phyloP scores from a whole-genome alignment of 1,140 invertebrate genomes.

The Drosophila nigromelanica region DNA sequence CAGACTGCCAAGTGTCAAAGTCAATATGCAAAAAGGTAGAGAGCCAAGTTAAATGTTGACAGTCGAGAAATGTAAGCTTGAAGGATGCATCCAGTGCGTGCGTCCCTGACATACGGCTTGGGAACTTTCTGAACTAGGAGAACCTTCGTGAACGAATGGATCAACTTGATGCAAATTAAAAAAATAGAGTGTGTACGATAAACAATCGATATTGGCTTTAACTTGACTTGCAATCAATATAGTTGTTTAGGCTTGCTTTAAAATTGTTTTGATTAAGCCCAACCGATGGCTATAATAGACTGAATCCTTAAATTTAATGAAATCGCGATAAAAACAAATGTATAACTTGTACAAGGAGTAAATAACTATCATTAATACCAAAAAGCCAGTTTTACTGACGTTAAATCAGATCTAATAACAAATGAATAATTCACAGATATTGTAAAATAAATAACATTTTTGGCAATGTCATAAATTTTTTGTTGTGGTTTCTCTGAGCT shows the following conservation, averaged over 20 bases:
- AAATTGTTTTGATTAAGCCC: too few species aligned
- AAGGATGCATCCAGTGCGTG: constrained; percentile 67
- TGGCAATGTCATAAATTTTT: too few species aligned
- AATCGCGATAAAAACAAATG: too few species aligned
- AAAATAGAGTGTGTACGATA: neutral
- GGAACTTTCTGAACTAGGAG: constrained; percentile 48
- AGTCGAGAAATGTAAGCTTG: constrained; percentile 79
- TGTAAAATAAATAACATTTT: too few species aligned
- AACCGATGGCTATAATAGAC: too few species aligned
- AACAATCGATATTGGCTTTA: constrained; percentile 20
- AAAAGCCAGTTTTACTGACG: too few species aligned
- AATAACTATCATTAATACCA: too few species aligned
- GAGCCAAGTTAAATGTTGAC: constrained; percentile 75
- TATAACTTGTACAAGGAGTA: too few species aligned
- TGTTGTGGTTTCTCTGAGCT: neutral
- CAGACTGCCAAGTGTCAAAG: constrained; percentile 77
- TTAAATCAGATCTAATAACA: too few species aligned
- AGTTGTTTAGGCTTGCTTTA: neutral
- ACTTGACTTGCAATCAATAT: constrained; percentile 1
- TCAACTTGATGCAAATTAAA: constrained; percentile 19
- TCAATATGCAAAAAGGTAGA: constrained; percentile 61
- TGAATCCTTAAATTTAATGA: too few species aligned
- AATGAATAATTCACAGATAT: too few species aligned
- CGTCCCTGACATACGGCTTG: constrained; percentile 55
- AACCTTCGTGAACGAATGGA: constrained; percentile 19